phyloP scores from a whole-genome alignment of 2,113 vertebrate species.

The Oncorhynchus kisutch region DNA sequence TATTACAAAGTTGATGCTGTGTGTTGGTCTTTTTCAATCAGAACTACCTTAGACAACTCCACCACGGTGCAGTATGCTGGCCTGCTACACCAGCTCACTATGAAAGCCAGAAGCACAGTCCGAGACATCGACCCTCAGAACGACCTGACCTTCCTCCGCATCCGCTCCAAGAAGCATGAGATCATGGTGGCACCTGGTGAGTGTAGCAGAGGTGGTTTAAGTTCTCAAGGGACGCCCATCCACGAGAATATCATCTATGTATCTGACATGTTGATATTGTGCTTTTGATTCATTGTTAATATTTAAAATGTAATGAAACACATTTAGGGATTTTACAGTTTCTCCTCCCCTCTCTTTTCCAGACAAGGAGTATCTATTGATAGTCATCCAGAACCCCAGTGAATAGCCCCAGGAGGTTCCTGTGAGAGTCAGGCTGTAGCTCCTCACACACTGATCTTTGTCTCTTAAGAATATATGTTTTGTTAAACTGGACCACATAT shows the following conservation, averaged over 20 bases:
- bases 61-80: constrained; percentile 79
- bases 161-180: constrained; percentile 85
- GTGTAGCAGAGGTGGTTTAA: neutral
- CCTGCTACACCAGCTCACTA: constrained; percentile 75
- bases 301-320: no score
- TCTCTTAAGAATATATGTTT: neutral
- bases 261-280: neutral
- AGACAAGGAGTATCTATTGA: constrained; percentile 84
- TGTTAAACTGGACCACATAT: neutral
- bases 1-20: neutral
- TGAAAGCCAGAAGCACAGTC: constrained; percentile 76
- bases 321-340: neutral
- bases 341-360: constrained; percentile 23
- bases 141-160: constrained; percentile 80
- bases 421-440: neutral
- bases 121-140: constrained; percentile 86
- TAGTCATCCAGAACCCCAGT: constrained; percentile 80
- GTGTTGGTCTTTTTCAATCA: constrained; percentile 51
- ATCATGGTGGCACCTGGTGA: constrained; percentile 84
- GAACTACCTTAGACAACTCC: constrained; percentile 82
- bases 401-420: constrained; percentile 59
- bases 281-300: no score
- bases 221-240: no score
- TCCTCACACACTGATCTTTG: neutral
- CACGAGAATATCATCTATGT: neutral